Evolutionary conservation across 2,797 vertebrate species (phyloP).

Genomic region (Oreonectes daqikongensis): DNA sequence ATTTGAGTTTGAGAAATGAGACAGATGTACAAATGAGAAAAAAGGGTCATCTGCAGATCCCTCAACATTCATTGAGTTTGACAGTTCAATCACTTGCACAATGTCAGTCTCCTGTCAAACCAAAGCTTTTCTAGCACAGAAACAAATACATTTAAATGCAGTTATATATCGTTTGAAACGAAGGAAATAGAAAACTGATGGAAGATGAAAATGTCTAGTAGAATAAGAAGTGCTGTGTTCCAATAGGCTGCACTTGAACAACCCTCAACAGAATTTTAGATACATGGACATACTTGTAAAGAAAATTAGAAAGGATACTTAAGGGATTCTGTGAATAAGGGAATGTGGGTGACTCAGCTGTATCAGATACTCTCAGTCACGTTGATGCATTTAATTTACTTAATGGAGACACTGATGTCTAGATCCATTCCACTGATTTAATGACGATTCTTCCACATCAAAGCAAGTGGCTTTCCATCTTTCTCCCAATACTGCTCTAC

Average conservation of each 20-base stretch:
- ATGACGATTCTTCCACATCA: constrained; percentile 26
- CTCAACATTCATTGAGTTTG: constrained; percentile 24
- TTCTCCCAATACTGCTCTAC: constrained; percentile 1
- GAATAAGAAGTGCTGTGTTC: neutral
- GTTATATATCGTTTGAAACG: neutral
- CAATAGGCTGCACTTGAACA: neutral
- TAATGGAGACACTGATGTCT: constrained; percentile 22
- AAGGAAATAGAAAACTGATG: neutral
- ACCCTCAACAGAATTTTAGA: neutral
- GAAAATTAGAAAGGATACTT: constrained; percentile 7
- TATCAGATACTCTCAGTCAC: neutral
- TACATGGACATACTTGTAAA: neutral
- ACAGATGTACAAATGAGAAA: neutral
- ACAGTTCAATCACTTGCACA: constrained; percentile 32
- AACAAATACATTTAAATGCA: constrained; percentile 14
- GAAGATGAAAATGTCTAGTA: constrained; percentile 1
- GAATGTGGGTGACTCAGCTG: constrained; percentile 15
- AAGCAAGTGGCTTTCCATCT: constrained; percentile 27
- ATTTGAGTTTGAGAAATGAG: constrained; percentile 4
- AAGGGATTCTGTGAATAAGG: constrained; percentile 9
- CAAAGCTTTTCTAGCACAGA: neutral
- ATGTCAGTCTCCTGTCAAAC: constrained; percentile 20
- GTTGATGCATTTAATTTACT: constrained; percentile 45
- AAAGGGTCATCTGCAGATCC: neutral
- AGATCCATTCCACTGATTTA: constrained; percentile 38